Evolutionary conservation across 2,113 vertebrate genomes (phyloP).

Genomic region (Engraulis encrasicolus): DNA sequence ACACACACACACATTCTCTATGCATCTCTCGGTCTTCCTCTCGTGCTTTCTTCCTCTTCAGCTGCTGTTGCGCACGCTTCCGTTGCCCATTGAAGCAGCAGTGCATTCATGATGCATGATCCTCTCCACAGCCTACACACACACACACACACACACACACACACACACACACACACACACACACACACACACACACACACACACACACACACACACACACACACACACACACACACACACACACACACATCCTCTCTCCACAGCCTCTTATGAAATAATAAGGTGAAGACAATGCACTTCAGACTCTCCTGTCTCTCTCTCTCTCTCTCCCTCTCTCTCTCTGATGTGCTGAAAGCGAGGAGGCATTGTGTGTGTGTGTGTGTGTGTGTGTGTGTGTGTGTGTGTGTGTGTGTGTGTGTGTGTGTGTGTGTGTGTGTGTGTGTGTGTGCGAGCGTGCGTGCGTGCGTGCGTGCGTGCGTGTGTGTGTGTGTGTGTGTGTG

Average conservation of each 20-base stretch:
- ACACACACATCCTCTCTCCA: no score
- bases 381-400: background rate
- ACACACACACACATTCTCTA: background rate
- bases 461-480: no score
- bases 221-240: no score
- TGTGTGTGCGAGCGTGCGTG: no score
- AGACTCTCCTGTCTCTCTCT: background rate
- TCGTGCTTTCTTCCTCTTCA: background rate
- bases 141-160: no score
- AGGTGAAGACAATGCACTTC: background rate
- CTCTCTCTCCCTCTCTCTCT: no score
- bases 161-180: no score
- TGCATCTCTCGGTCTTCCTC: background rate
- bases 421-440: background rate
- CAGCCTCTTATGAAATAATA: conserved; percentile 18
- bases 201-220: no score
- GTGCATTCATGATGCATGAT: conserved; percentile 9
- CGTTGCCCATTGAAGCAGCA: background rate
- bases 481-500: no score
- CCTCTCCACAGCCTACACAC: no score
- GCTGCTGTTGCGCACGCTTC: background rate
- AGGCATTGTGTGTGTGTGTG: no score
- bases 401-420: background rate
- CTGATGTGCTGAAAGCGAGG: background rate
- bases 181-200: no score